These are phyloP conservation scores for Drosophila mercatorum DNA, from an alignment of 2,888 invertebrate species.

Conservation along the genomic window DNA sequence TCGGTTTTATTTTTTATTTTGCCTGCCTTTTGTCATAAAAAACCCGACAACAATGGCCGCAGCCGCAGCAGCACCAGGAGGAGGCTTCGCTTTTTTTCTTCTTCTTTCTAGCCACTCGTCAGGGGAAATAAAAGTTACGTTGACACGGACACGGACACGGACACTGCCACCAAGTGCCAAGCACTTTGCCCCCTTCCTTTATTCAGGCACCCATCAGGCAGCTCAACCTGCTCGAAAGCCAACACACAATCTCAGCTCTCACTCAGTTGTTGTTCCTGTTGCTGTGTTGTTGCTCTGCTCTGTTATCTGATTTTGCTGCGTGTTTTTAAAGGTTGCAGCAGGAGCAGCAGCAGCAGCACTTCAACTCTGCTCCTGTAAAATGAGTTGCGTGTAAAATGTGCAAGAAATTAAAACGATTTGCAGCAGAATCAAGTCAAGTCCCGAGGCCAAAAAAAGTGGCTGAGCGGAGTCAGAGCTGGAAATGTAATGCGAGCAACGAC, in stretches of 20 bases:
- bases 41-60: constrained; percentile 63
- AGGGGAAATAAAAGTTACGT: constrained; percentile 77
- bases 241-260: constrained; percentile 41
- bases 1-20: constrained; percentile 11
- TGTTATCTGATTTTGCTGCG: constrained; percentile 47
- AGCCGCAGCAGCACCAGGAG: constrained; percentile 13
- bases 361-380: constrained; percentile 19
- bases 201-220: background rate
- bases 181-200: constrained; percentile 50
- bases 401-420: constrained; percentile 70
- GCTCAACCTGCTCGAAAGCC: constrained; percentile 23
- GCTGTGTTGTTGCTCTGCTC: constrained; percentile 28
- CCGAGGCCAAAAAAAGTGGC: constrained; percentile 14
- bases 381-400: constrained; percentile 63
- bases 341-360: constrained; percentile 9
- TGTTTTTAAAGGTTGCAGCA: constrained; percentile 16
- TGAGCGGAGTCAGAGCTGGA: constrained; percentile 31
- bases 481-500: constrained; percentile 47
- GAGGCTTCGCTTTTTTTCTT: constrained; percentile 11
- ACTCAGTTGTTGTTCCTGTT: constrained; percentile 25
- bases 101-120: constrained; percentile 52
- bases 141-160: constrained; percentile 66
- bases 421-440: constrained; percentile 20
- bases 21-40: constrained; percentile 59
- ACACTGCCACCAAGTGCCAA: constrained; percentile 61